A percentile compares a stretch with the other conserved stretches of the same genome.
Evolutionary conservation across 2,888 invertebrate genomes (phyloP).

Genomic region (Quadriops clusia): DNA sequence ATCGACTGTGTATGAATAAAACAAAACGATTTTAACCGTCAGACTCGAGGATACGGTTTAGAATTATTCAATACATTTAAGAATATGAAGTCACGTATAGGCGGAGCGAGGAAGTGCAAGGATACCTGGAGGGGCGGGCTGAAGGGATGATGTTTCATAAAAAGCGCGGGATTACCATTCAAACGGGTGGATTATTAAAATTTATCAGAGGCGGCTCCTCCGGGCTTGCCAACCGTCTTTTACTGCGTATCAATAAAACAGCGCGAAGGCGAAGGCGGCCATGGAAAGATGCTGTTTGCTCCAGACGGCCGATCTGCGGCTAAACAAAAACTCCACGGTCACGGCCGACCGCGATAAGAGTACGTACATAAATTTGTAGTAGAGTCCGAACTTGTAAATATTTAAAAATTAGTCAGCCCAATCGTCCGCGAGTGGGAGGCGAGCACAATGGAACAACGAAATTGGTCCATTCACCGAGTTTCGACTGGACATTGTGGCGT

Average conservation of each 20-base stretch:
- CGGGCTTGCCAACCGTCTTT: too few relatives aligned
- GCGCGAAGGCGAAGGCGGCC: too few relatives aligned
- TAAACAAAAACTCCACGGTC: slow-evolving; percentile 1
- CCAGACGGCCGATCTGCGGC: background rate
- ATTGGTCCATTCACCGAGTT: slow-evolving; percentile 13
- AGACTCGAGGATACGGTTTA: slow-evolving; percentile 26
- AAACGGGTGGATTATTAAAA: too few relatives aligned
- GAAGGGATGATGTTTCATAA: too few relatives aligned
- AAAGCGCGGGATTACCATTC: too few relatives aligned
- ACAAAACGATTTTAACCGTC: slow-evolving; percentile 34
- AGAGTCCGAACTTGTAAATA: too few relatives aligned
- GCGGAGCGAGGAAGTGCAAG: too few relatives aligned
- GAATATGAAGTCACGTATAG: slow-evolving; percentile 33
- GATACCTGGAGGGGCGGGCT: too few relatives aligned
- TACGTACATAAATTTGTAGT: slow-evolving; percentile 3
- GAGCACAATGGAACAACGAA: slow-evolving; percentile 12
- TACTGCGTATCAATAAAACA: too few relatives aligned
- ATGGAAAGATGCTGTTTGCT: slow-evolving; percentile 1
- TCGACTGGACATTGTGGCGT: too few relatives aligned
- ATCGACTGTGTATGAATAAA: slow-evolving; percentile 35
- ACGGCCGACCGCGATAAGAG: background rate
- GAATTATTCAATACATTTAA: slow-evolving; percentile 35
- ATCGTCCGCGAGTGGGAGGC: slow-evolving; percentile 10
- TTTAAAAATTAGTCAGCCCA: too few relatives aligned
- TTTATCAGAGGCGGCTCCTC: too few relatives aligned